Evolutionary conservation across 2,113 vertebrate species (phyloP).

Genomic region (Gulo gulo): DNA sequence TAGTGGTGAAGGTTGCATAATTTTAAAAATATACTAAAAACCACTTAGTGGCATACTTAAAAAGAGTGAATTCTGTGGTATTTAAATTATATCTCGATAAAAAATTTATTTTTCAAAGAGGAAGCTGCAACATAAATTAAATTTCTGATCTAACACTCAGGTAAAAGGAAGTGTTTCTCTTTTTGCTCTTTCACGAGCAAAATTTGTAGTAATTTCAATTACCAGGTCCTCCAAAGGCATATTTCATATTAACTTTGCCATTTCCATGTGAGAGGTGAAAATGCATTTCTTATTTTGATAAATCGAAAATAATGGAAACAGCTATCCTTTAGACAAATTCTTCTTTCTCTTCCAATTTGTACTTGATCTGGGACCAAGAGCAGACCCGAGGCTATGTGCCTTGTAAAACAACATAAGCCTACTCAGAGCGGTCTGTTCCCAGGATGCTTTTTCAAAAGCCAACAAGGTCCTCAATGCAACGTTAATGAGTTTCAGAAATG

Average conservation of each 20-base stretch:
- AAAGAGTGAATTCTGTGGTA: background rate
- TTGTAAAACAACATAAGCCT: background rate
- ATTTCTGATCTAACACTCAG: conserved; percentile 63
- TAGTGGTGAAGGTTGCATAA: background rate
- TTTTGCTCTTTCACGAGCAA: conserved; percentile 35
- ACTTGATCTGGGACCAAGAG: background rate
- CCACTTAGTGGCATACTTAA: background rate
- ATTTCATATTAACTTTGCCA: conserved; percentile 57
- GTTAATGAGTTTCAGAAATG: conserved; percentile 51
- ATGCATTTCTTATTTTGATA: conserved; percentile 60
- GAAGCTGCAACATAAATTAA: conserved; percentile 60
- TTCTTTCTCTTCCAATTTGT: conserved; percentile 12
- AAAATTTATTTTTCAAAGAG: conserved; percentile 15
- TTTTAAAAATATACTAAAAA: background rate
- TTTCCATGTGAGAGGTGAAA: conserved; percentile 50
- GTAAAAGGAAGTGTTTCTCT: conserved; percentile 12
- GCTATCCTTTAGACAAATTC: conserved; percentile 30
- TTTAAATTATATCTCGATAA: background rate
- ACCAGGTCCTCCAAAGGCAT: conserved; percentile 48
- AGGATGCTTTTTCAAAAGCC: conserved; percentile 40
- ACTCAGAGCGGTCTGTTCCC: background rate
- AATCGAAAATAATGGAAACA: conserved; percentile 55
- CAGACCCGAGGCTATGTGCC: background rate
- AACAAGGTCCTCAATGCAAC: background rate
- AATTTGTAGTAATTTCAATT: conserved; percentile 70